Percentiles rank a stretch among this genome's conserved stretches.
phyloP scores from a whole-genome alignment of 2,888 invertebrate species.

The Allolobophora icterica region DNA sequence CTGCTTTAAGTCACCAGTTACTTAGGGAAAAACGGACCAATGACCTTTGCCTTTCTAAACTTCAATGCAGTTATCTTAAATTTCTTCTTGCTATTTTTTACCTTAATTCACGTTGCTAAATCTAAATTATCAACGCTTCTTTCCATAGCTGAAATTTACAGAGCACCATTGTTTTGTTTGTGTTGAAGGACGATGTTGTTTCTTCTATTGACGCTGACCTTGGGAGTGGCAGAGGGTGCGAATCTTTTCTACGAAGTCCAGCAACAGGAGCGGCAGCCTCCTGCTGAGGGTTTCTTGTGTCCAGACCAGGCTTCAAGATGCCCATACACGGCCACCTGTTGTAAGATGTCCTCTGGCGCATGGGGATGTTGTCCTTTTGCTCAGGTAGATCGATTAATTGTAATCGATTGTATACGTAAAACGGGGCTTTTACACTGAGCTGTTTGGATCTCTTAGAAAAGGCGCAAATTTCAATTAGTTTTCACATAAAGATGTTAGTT shows the following conservation, averaged over 20 bases:
- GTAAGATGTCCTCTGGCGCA: not conserved
- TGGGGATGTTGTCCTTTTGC: constrained; percentile 22
- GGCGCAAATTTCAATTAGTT: too few relatives aligned
- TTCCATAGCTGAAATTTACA: not conserved
- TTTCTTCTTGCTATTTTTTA: not conserved
- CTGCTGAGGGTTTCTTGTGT: not conserved
- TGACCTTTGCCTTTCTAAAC: constrained; percentile 3
- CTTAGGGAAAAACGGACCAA: too few relatives aligned
- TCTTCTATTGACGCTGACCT: constrained; percentile 3
- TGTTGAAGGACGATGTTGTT: not conserved
- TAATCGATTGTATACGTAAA: not conserved
- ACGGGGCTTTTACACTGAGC: too few relatives aligned
- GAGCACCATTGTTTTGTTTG: not conserved
- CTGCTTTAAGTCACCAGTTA: too few relatives aligned
- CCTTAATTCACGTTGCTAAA: not conserved
- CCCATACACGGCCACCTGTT: not conserved
- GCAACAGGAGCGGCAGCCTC: not conserved
- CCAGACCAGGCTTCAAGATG: not conserved
- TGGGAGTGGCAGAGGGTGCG: not conserved
- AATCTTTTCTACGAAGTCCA: not conserved
- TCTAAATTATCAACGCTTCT: not conserved
- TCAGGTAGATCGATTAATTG: not conserved
- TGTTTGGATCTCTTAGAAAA: too few relatives aligned
- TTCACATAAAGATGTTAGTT: too few relatives aligned
- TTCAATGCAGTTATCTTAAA: not conserved